phyloP scores from a whole-genome alignment of 2,888 invertebrate species.

The Acanthosoma haemorrhoidale region DNA sequence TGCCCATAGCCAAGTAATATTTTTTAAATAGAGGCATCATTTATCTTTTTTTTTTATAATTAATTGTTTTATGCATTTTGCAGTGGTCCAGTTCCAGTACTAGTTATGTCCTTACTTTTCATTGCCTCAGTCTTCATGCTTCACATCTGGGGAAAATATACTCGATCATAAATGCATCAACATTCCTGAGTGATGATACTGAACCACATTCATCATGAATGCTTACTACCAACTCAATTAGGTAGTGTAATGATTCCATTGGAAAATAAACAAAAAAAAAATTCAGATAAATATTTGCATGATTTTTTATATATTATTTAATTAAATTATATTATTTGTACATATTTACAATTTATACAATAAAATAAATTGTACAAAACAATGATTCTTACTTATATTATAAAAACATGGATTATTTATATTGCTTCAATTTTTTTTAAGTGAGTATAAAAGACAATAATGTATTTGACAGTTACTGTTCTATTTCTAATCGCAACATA shows the following conservation, averaged over 20 bases:
- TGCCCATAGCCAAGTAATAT: no score
- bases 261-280: neutral
- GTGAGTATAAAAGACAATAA: no score
- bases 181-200: neutral
- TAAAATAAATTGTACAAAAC: constrained; percentile 10
- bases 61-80: constrained; percentile 2
- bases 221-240: no score
- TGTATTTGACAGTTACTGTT: no score
- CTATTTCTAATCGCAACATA: no score
- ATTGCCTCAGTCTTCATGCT: constrained; percentile 99
- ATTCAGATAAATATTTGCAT: neutral
- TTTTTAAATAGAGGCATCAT: no score
- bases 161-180: constrained; percentile 59
- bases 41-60: neutral
- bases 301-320: neutral
- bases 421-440: neutral
- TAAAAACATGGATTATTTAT: neutral
- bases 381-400: neutral
- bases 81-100: constrained; percentile 97
- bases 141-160: constrained; percentile 99
- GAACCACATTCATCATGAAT: neutral
- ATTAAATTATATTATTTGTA: neutral
- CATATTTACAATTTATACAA: neutral
- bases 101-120: constrained; percentile 98
- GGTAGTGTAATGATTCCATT: no score